phyloP scores from a whole-genome alignment of 2,113 vertebrate species.

The Lutjanus erythropterus region DNA sequence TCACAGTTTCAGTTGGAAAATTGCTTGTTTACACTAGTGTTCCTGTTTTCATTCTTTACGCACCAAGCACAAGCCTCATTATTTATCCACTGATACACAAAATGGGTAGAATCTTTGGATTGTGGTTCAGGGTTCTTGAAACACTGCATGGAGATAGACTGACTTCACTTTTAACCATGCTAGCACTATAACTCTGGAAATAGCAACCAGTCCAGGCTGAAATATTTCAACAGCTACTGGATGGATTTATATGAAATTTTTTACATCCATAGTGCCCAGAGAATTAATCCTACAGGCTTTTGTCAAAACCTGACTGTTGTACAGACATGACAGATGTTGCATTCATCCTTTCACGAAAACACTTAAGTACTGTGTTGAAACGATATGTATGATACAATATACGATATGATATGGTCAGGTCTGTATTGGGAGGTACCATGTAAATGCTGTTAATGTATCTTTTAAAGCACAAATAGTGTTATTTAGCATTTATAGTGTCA shows the following conservation, averaged over 20 bases:
- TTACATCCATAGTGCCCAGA: neutral
- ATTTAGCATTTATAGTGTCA: no score
- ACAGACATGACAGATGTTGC: neutral
- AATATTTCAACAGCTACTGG: neutral
- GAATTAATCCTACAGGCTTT: neutral
- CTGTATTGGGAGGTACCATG: no score
- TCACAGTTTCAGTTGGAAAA: slow-evolving; percentile 45
- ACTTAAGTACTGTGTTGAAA: no score
- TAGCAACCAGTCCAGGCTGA: neutral
- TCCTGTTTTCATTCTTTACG: slow-evolving; percentile 45
- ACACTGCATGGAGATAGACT: neutral
- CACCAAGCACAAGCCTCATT: slow-evolving; percentile 38
- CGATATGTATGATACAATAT: no score
- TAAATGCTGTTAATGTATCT: no score
- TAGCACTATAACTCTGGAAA: neutral
- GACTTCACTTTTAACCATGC: neutral
- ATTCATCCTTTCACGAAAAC: neutral
- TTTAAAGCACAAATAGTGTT: no score
- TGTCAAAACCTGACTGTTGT: neutral
- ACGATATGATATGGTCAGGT: no score
- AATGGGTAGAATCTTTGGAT: neutral
- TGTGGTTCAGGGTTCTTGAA: neutral
- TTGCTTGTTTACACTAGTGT: slow-evolving; percentile 36
- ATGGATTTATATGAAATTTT: neutral
- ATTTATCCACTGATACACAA: slow-evolving; percentile 18